phyloP scores from a whole-genome alignment of 2,113 vertebrate genomes.

The Alces alces region DNA sequence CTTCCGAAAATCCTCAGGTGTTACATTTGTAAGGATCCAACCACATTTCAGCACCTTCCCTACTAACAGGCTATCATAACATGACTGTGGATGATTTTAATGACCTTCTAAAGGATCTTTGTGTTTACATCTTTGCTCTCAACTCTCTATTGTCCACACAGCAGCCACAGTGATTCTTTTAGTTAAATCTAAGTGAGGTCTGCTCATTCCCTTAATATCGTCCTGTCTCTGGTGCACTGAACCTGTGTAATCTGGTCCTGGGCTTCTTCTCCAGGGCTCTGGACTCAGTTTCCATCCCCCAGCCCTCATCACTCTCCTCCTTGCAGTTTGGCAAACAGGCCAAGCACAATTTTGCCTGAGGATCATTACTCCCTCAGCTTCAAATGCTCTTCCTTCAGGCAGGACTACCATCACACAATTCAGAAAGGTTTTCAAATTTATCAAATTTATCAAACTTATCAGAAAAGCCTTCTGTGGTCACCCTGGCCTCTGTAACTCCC shows the following conservation, averaged over 20 bases:
- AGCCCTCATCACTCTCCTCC: background rate
- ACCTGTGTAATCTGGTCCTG: background rate
- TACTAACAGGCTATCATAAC: background rate
- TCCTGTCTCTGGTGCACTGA: background rate
- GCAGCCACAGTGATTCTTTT: background rate
- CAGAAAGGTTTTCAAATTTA: background rate
- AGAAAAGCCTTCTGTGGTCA: background rate
- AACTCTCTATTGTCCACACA: background rate
- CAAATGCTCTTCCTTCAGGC: background rate
- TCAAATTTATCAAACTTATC: background rate
- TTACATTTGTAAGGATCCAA: background rate
- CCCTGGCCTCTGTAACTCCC: background rate
- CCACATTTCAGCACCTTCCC: background rate
- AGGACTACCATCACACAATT: background rate
- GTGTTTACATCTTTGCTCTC: background rate
- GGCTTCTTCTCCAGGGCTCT: background rate
- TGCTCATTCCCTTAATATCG: background rate
- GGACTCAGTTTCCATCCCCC: background rate
- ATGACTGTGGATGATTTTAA: background rate
- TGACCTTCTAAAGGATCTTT: background rate
- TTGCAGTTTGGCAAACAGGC: background rate
- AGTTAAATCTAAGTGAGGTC: background rate
- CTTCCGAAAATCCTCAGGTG: background rate
- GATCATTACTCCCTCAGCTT: background rate
- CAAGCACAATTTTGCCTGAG: background rate